Conservation (phyloP, 2,888 invertebrate species). For the Melangyna quadrimaculata region DNA sequence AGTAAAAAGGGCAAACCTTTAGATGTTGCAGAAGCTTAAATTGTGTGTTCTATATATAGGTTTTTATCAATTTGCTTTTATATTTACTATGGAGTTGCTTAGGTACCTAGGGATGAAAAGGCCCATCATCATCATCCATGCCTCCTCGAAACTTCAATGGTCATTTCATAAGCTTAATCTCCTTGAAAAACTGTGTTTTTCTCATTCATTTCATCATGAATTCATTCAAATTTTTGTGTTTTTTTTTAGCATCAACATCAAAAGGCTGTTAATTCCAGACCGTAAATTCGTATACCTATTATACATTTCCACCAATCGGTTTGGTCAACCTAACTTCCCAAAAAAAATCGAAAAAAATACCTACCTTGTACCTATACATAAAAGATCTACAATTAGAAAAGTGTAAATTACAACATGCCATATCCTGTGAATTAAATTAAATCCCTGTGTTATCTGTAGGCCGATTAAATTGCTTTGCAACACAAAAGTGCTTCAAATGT, state of each 20-base stretch:
- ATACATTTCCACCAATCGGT: constrained; percentile 2
- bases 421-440: constrained; percentile 44
- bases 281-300: neutral
- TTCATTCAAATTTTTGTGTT: neutral
- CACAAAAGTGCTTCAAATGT: neutral
- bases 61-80: neutral
- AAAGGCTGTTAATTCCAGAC: constrained; percentile 1
- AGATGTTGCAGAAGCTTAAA: neutral
- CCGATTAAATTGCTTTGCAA: constrained; percentile 25
- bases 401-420: constrained; percentile 47
- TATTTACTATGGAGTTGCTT: too few species aligned
- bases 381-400: neutral
- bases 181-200: neutral
- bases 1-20: constrained; percentile 4
- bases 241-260: neutral
- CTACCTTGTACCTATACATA: neutral
- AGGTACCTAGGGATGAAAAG: neutral
- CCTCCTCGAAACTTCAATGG: neutral
- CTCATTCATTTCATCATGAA: neutral
- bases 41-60: neutral
- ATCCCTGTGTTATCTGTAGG: constrained; percentile 48
- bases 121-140: neutral
- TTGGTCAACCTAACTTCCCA: constrained; percentile 9
- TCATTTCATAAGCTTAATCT: constrained; percentile 16
- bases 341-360: neutral